phyloP scores from a whole-genome alignment of 2,888 invertebrate species.

The Drosophila vallismaia region DNA sequence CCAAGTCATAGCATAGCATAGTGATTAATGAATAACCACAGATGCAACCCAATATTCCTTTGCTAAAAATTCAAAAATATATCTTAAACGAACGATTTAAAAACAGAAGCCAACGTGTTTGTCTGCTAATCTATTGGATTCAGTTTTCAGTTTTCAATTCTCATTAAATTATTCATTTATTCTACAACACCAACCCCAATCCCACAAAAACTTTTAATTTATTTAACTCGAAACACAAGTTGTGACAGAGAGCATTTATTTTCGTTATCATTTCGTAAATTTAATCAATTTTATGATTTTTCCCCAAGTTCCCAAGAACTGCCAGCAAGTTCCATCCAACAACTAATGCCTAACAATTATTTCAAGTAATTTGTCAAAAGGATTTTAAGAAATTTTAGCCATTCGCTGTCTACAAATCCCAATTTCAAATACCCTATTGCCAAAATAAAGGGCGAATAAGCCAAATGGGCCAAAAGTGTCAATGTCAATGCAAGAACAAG shows the following conservation, averaged over 20 bases:
- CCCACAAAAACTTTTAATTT: constrained; percentile 5
- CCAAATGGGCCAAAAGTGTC: constrained; percentile 52
- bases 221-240: background rate
- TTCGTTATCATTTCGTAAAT: constrained; percentile 6
- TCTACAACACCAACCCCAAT: no score
- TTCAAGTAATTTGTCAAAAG: constrained; percentile 53
- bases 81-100: constrained; percentile 61
- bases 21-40: constrained; percentile 21
- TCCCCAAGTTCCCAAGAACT: constrained; percentile 18
- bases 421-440: constrained; percentile 32
- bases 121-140: constrained; percentile 67
- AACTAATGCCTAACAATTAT: constrained; percentile 38
- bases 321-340: constrained; percentile 13
- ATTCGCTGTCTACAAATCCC: constrained; percentile 43
- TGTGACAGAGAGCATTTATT: constrained; percentile 5
- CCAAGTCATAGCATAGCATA: constrained; percentile 14
- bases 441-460: constrained; percentile 36
- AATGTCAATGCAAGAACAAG: constrained; percentile 65
- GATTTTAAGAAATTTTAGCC: constrained; percentile 48
- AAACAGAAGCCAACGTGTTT: constrained; percentile 67
- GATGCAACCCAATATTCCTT: constrained; percentile 19
- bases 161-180: constrained; percentile 35
- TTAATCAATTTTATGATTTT: constrained; percentile 24
- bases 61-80: constrained; percentile 45
- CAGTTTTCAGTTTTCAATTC: constrained; percentile 67